Evolutionary conservation across 2,113 vertebrate species (phyloP).

Genomic region (Paralichthys olivaceus): DNA sequence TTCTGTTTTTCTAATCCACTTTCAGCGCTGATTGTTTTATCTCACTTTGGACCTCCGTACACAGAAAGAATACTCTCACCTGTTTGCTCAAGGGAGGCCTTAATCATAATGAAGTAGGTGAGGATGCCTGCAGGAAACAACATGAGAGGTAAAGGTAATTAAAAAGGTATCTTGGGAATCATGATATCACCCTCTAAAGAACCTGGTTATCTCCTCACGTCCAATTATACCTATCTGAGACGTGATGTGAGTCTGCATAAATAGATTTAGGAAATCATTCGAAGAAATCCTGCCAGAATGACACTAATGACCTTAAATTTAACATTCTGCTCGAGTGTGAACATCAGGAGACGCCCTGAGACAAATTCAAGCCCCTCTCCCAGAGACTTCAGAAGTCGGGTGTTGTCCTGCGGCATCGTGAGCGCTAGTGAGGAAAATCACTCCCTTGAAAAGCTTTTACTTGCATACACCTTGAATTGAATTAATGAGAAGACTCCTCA

Average conservation of each 20-base stretch:
- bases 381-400: constrained; percentile 26
- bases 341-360: constrained; percentile 42
- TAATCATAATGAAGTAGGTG: constrained; percentile 66
- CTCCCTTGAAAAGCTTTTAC: constrained; percentile 16
- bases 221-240: constrained; percentile 56
- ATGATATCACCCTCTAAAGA: constrained; percentile 55
- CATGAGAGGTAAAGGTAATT: constrained; percentile 68
- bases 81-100: constrained; percentile 51
- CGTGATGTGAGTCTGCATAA: constrained; percentile 33
- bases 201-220: constrained; percentile 53
- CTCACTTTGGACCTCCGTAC: constrained; percentile 26
- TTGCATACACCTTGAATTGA: constrained; percentile 55
- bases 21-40: constrained; percentile 5
- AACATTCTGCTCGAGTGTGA: constrained; percentile 22
- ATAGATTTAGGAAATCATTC: constrained; percentile 40
- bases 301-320: constrained; percentile 35
- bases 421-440: constrained; percentile 28
- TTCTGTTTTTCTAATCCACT: constrained; percentile 27
- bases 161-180: constrained; percentile 61
- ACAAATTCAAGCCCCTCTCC: constrained; percentile 38
- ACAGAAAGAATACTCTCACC: constrained; percentile 48
- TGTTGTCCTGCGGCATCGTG: constrained; percentile 14
- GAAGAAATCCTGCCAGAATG: constrained; percentile 3
- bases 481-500: constrained; percentile 65
- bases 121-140: constrained; percentile 48